A percentile compares a stretch with the other conserved stretches of the same genome.
Evolutionary conservation across 2,888 invertebrate genomes (phyloP).

Genomic region (Smittia sp.): DNA sequence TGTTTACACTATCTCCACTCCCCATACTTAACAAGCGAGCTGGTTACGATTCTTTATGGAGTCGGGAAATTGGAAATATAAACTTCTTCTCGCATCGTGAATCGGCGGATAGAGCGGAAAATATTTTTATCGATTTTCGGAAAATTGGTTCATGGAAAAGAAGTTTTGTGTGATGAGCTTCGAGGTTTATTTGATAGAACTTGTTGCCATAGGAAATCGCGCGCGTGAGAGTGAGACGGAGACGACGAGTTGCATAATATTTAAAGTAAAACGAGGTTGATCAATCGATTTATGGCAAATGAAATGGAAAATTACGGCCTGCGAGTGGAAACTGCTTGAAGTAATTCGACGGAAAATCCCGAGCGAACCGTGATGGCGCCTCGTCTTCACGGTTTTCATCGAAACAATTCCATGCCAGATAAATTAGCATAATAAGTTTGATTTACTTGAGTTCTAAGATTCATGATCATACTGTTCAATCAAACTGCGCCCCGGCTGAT

Average conservation of each 20-base stretch:
- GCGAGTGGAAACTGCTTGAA: neutral
- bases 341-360: neutral
- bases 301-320: neutral
- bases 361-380: slow-evolving; percentile 25
- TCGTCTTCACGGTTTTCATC: slow-evolving; percentile 1
- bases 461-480: neutral
- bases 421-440: slow-evolving; percentile 15
- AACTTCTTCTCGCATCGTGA: neutral
- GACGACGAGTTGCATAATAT: neutral
- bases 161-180: neutral
- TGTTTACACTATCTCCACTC: slow-evolving; percentile 15
- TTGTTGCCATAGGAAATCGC: neutral
- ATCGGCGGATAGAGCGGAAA: neutral
- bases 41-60: slow-evolving; percentile 16
- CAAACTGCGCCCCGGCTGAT: neutral
- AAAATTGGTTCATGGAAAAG: slow-evolving; percentile 17
- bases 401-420: neutral
- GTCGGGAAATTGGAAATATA: slow-evolving; percentile 23
- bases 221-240: too few species aligned
- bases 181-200: neutral
- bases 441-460: neutral
- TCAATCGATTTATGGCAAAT: neutral
- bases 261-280: neutral
- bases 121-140: slow-evolving; percentile 25
- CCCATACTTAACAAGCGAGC: slow-evolving; percentile 7